phyloP scores from a whole-genome alignment of 2,797 vertebrate species.

The Lithobates sylvaticus region DNA sequence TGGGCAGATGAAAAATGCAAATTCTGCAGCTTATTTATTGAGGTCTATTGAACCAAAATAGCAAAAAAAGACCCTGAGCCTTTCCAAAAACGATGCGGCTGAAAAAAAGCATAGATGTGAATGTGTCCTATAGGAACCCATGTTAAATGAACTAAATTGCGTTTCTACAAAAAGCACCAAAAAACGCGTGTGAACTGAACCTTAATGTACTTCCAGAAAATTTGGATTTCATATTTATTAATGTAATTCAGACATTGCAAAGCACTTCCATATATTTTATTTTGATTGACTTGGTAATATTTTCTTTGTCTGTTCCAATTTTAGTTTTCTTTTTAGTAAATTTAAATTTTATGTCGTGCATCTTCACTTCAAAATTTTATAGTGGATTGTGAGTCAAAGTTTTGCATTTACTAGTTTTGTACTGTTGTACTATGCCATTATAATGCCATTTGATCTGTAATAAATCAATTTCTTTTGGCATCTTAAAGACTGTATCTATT shows the following conservation, averaged over 20 bases:
- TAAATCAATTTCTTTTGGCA: neutral
- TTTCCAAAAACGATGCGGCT: too few relatives aligned
- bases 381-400: too few relatives aligned
- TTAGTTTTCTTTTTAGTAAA: neutral
- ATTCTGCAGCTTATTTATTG: too few relatives aligned
- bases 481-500: neutral
- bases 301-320: too few relatives aligned
- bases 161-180: too few relatives aligned
- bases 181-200: too few relatives aligned
- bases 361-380: neutral
- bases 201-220: neutral
- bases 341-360: neutral
- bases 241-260: neutral
- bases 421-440: neutral
- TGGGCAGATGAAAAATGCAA: too few relatives aligned
- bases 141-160: too few relatives aligned
- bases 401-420: neutral
- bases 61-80: too few relatives aligned
- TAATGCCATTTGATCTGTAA: neutral
- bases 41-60: too few relatives aligned
- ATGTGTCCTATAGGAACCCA: too few relatives aligned
- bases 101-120: too few relatives aligned
- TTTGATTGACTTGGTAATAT: neutral
- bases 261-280: neutral
- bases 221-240: neutral